Base-by-base conservation (phyloP, 30 jellyfish, hydroid and myxozoan species). In the Chironex yamaguchii region DNA sequence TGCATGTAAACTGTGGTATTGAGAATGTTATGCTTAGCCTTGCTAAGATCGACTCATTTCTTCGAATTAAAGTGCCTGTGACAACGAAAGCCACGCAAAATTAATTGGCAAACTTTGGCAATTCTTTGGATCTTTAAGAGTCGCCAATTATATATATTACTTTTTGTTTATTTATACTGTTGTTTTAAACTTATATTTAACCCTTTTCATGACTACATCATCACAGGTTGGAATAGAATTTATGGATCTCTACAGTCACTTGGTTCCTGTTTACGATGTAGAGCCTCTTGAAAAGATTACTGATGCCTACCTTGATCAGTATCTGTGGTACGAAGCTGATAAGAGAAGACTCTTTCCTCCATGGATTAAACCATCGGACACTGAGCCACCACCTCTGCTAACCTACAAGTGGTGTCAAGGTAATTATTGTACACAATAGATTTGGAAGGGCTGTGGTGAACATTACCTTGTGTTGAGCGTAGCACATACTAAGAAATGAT, bases 321-420 rank as follows among this genome's bases (percentile, higher is more conserved):
- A 95, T 64, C 84, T 95, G 71, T 95, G 99, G 99, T 95, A 95
- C 62, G 99, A 95, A 67, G 99, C 99, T 28, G 99, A 95, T 77
- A 95, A 95, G 36, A 29, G 99, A 34, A 65, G 99, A 52, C 72
- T 95, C 80, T 95, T 95, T 71, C 99, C 99, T 1, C 99, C 99
- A 14, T 95, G 99, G 99, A 90, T 95, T 0, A 95, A 95, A 71
- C 99, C 99, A 30, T 93, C 99, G 0, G 99, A 95, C 49, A 95
- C 99, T 3, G 99, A 95, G 31, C 99, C 99, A 29, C 99, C 99
- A 0, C 99, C 99, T 0, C 85, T 95, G 4, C 91, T 95, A 34
- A 96, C 90, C 24, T 95, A 95, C 97, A 95, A 95, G 82, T 95
- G 99, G 99, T 95, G 99, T 70, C 99, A 95, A 85, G 99, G 99